Evolutionary conservation across 2,113 vertebrate species (phyloP).

Genomic region (Agapornis roseicollis): DNA sequence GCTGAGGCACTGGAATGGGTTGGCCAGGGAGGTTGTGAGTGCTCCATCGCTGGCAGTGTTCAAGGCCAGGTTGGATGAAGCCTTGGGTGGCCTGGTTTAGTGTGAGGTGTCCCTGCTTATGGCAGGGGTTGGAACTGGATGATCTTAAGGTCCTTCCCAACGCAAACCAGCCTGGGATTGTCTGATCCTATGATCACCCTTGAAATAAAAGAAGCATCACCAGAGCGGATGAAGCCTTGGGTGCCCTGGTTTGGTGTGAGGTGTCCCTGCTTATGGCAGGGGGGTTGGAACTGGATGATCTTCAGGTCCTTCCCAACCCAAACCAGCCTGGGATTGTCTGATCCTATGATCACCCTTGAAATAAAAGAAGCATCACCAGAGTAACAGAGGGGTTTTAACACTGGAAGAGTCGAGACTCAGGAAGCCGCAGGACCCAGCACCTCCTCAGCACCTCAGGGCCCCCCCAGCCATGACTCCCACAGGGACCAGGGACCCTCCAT

Average conservation of each 20-base stretch:
- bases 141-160: neutral
- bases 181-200: neutral
- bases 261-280: neutral
- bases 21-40: no score
- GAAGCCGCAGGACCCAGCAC: neutral
- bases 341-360: neutral
- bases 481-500: neutral
- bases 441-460: neutral
- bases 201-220: no score
- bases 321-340: no score
- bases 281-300: neutral
- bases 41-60: no score
- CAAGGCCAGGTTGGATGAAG: neutral
- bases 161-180: no score
- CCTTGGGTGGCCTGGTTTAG: neutral
- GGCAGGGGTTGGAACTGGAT: neutral
- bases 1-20: no score
- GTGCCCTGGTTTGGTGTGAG: neutral
- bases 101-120: neutral
- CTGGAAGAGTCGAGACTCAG: neutral
- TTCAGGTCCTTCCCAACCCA: neutral
- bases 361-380: neutral
- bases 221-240: neutral
- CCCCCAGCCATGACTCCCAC: neutral
- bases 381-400: neutral